phyloP scores from a whole-genome alignment of 2,797 vertebrate genomes.

The Cryptoprocta ferox region DNA sequence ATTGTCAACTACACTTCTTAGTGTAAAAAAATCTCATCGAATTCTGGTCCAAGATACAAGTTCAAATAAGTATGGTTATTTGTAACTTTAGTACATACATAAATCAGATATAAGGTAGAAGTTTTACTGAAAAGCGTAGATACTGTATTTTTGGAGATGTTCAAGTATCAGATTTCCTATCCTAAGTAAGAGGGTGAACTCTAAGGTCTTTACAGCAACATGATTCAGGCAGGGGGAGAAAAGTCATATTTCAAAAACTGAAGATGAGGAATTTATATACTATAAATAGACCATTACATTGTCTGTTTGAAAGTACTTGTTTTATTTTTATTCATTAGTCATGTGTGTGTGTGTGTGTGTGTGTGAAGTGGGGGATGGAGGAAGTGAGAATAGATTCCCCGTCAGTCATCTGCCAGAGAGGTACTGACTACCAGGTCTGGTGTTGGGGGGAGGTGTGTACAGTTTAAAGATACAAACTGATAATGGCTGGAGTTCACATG shows the following conservation, averaged over 20 bases:
- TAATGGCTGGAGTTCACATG: neutral
- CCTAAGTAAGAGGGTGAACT: neutral
- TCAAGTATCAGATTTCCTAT: neutral
- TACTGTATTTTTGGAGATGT: neutral
- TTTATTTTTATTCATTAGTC: constrained; percentile 68
- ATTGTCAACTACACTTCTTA: neutral
- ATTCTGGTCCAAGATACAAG: neutral
- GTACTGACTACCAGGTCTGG: neutral
- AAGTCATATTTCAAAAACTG: constrained; percentile 42
- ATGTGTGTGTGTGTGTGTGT: neutral
- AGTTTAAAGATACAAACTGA: neutral
- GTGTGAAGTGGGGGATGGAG: neutral
- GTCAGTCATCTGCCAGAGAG: neutral
- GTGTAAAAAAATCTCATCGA: neutral
- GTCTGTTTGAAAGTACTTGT: constrained; percentile 30
- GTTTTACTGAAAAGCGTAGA: neutral
- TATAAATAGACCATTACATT: constrained; percentile 65
- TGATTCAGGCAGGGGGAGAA: neutral
- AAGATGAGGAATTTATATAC: constrained; percentile 25
- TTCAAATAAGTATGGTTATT: neutral
- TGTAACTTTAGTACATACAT: neutral
- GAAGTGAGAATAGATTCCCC: neutral
- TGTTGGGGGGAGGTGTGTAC: neutral
- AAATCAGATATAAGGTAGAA: neutral
- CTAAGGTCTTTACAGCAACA: neutral